phyloP scores from a whole-genome alignment of 2,797 vertebrate genomes.

The Varecia variegata region DNA sequence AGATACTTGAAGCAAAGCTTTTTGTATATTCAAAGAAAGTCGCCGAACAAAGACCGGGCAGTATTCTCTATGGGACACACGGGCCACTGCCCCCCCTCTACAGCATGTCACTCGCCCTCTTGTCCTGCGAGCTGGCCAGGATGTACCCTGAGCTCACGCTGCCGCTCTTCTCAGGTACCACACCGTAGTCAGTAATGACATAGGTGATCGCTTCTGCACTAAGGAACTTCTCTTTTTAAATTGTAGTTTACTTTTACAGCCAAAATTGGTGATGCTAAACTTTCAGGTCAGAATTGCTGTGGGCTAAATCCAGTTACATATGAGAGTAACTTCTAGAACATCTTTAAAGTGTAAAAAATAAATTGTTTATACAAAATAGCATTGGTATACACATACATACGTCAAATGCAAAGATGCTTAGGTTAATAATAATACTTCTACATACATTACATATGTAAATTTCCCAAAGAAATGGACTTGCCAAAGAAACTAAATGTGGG shows the following conservation, averaged over 20 bases:
- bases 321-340: neutral
- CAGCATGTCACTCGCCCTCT: conserved; percentile 93
- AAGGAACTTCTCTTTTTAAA: neutral
- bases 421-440: neutral
- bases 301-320: neutral
- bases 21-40: conserved; percentile 97
- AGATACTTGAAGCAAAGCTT: conserved; percentile 97
- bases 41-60: conserved; percentile 95
- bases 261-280: neutral
- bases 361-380: neutral
- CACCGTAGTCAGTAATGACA: neutral
- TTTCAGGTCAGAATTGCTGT: neutral
- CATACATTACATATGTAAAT: neutral
- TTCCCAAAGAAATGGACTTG: conserved; percentile 5
- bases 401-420: neutral
- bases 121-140: conserved; percentile 95
- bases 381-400: neutral
- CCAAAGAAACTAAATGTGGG: neutral
- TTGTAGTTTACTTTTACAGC: neutral
- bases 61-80: conserved; percentile 96
- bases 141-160: conserved; percentile 99
- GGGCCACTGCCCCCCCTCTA: conserved; percentile 96
- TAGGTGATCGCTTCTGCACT: neutral
- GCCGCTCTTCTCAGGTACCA: conserved; percentile 95
- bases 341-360: neutral